phyloP scores from a whole-genome alignment of 2,888 invertebrate genomes.

The Ophion ellenae region DNA sequence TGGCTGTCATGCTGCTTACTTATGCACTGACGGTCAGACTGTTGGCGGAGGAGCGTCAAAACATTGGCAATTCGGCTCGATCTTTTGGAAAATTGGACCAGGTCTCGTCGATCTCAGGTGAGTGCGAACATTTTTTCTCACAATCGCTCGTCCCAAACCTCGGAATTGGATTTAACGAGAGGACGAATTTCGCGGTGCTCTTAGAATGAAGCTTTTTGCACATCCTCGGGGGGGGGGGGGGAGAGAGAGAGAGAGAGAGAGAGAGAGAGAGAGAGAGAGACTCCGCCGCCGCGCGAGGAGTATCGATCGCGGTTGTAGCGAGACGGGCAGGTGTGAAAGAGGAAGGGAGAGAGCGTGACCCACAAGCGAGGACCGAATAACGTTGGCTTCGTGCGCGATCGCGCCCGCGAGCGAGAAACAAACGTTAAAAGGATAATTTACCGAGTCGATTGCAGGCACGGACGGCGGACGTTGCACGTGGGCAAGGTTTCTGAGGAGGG shows the following conservation, averaged over 20 bases:
- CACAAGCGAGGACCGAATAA: not conserved
- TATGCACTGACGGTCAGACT: conserved; percentile 96
- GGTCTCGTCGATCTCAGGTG: conserved; percentile 75
- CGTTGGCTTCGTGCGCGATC: not conserved
- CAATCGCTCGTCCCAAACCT: not conserved
- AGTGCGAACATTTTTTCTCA: conserved; percentile 55
- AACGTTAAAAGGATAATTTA: not conserved
- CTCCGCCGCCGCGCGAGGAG: not conserved
- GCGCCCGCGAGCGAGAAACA: not conserved
- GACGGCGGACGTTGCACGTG: conserved; percentile 91
- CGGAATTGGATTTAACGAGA: not conserved
- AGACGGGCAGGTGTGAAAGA: conserved; percentile 4
- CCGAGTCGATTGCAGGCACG: conserved; percentile 76
- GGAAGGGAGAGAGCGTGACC: not conserved
- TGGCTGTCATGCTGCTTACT: conserved; percentile 97
- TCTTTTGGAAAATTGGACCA: conserved; percentile 90
- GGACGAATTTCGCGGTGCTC: not conserved
- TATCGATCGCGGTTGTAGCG: not conserved
- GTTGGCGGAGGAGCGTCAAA: conserved; percentile 92
- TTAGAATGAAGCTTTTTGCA: not conserved
- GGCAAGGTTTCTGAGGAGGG: conserved; percentile 87
- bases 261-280: not conserved
- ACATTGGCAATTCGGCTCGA: conserved; percentile 88
- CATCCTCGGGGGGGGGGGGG: not conserved
- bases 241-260: not conserved